Percentiles rank a stretch among this genome's conserved stretches.
phyloP scores from a whole-genome alignment of 2,797 vertebrate species.

The Trachurus trachurus region DNA sequence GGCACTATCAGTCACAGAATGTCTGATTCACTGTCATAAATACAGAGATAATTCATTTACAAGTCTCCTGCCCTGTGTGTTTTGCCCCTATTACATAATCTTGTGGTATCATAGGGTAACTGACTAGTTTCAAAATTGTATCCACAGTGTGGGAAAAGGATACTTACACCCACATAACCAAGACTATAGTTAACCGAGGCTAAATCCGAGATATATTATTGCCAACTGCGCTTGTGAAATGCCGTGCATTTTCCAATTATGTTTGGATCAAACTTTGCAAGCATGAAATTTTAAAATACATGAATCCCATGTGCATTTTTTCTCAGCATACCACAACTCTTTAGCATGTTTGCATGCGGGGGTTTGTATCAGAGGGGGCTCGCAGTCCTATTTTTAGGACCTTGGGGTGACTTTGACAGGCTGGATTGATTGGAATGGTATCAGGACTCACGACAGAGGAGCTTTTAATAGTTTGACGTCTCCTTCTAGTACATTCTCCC shows the following conservation, averaged over 20 bases:
- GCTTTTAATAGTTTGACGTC: constrained; percentile 76
- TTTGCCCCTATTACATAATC: constrained; percentile 22
- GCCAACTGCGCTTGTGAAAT: background rate
- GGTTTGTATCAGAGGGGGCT: constrained; percentile 14
- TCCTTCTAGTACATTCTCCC: constrained; percentile 25
- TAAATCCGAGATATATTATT: background rate
- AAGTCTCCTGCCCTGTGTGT: background rate
- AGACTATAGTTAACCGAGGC: background rate
- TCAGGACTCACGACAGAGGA: constrained; percentile 55
- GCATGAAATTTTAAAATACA: background rate
- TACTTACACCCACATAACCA: background rate
- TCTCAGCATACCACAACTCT: constrained; percentile 14
- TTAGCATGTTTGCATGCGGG: constrained; percentile 25
- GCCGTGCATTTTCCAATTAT: background rate
- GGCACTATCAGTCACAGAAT: background rate
- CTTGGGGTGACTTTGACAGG: constrained; percentile 75
- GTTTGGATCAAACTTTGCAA: background rate
- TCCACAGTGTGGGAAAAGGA: background rate
- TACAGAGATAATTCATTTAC: constrained; percentile 32
- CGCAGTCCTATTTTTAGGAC: constrained; percentile 78
- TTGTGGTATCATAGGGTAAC: constrained; percentile 12
- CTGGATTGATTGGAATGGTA: constrained; percentile 76
- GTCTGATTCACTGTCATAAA: constrained; percentile 48
- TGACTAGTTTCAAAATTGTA: background rate
- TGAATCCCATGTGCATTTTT: background rate